These are phyloP conservation scores for Bubo blakistoni DNA, from an alignment of 2,113 vertebrate genomes.

Conservation along the genomic window DNA sequence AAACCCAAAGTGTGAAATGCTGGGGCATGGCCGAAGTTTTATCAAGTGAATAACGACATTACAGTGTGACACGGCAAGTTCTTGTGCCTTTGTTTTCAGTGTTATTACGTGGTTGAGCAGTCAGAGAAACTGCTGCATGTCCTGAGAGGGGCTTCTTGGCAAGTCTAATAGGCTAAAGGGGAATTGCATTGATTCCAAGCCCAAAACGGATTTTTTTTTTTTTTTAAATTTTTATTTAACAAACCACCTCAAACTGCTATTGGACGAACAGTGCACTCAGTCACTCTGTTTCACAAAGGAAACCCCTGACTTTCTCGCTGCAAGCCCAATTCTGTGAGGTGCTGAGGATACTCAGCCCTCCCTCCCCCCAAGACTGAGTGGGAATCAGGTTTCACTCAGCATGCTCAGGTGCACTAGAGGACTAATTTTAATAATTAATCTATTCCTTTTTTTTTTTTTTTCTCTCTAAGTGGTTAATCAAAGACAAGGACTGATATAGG, in stretches of 20 bases:
- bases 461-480: conserved; percentile 27
- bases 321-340: neutral
- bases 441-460: neutral
- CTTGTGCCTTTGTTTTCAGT: neutral
- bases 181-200: neutral
- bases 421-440: conserved; percentile 54
- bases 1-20: neutral
- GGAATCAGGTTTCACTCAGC: neutral
- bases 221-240: neutral
- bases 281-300: neutral
- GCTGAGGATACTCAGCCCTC: neutral
- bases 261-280: neutral
- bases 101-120: conserved; percentile 43
- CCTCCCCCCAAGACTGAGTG: neutral
- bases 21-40: neutral
- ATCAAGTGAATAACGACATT: neutral
- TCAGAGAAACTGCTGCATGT: conserved; percentile 3
- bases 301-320: neutral
- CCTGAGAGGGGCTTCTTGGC: neutral
- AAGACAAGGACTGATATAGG: conserved; percentile 23
- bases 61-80: neutral
- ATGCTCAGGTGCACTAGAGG: conserved; percentile 25
- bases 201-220: neutral
- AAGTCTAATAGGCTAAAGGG: neutral
- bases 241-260: neutral